Base-by-base conservation (phyloP, 2,797 vertebrate genomes). In the Anguilla marmorata region DNA sequence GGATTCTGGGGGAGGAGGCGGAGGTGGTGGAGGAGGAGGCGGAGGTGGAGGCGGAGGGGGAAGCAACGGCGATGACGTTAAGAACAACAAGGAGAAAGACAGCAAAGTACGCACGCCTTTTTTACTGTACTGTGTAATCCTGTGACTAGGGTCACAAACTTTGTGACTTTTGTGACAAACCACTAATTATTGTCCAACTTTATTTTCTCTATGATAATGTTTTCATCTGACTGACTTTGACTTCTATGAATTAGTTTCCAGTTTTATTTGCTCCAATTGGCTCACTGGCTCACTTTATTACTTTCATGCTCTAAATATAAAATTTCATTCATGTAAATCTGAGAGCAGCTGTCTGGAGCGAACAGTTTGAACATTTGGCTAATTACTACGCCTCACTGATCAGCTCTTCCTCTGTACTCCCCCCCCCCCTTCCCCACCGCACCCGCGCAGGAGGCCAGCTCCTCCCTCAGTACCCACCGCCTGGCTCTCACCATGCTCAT, bases 401-500 rank as follows among this genome's bases (percentile, higher is more conserved):
- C 56, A 7, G 7, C 24, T 33, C 48, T 85, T 14, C 27, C 60
- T 48, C 88, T 11, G 0, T 52, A 52, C 50, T 52, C 50, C 37
- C 37, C 37, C 37, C 37, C 37, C 33, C 33, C 33, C 37, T 37
- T 41, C 37, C 37, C 37, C 37, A 0, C 24, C 0, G 19, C 24
- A 69, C 90, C 7, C 24, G 69, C 93, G 93, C 93, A 99, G 93
- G 98, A 97, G 88, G 96, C 96, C 91, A 93, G 90, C 72, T 94
- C 93, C 0, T 93, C 96, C 37, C 89, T 98, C 74, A 98, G 97
- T 93, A 95, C 97, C 50, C 98, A 99, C 94, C 97, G 96, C 89
- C 93, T 99, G 91, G 98, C 98, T 86, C 96, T 99, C 87, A 99
- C 97, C 91, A 99, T 99, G 98, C 96, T 99, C n/a, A 99, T 99